These are phyloP conservation scores for Aphyosemion australe DNA, from an alignment of 2,113 vertebrate genomes.

Conservation along the genomic window DNA sequence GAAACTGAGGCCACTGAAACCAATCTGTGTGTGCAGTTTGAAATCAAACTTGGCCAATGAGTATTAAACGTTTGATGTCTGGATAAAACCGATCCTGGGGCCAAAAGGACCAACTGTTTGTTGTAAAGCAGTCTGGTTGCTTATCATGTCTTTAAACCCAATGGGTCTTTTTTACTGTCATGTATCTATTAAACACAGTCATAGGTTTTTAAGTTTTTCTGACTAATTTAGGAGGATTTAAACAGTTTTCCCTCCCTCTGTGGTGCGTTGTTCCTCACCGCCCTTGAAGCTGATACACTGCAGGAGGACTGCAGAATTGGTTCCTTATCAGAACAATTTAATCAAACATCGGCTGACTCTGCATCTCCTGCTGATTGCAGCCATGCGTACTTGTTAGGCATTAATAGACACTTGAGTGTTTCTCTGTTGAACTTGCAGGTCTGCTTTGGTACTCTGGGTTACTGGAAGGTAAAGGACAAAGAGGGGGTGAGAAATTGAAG, in stretches of 20 bases:
- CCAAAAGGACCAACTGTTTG: slow-evolving; percentile 23
- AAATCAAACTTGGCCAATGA: slow-evolving; percentile 81
- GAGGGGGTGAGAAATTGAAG: not conserved
- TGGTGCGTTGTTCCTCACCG: not conserved
- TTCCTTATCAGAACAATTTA: slow-evolving; percentile 47
- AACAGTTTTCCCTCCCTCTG: not conserved
- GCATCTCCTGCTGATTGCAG: slow-evolving; percentile 40
- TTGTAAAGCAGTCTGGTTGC: slow-evolving; percentile 13
- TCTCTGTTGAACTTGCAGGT: slow-evolving; percentile 26
- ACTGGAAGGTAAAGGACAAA: slow-evolving; percentile 31
- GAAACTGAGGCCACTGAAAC: slow-evolving; percentile 43
- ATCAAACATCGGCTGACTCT: slow-evolving; percentile 47
- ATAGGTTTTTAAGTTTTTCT: not conserved
- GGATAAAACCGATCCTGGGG: slow-evolving; percentile 38
- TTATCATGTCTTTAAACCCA: not conserved
- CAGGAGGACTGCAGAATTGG: slow-evolving; percentile 15
- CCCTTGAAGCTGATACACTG: slow-evolving; percentile 26
- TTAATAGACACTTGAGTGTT: slow-evolving; percentile 47
- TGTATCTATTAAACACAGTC: not conserved
- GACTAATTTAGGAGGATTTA: too few species aligned
- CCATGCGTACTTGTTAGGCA: slow-evolving; percentile 40
- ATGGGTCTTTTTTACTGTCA: not conserved
- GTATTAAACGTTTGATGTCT: slow-evolving; percentile 35
- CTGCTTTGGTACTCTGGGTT: slow-evolving; percentile 21
- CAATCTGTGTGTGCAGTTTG: slow-evolving; percentile 59